Base-by-base conservation (phyloP, 2,888 invertebrate species). In the Orthosia gracilis region DNA sequence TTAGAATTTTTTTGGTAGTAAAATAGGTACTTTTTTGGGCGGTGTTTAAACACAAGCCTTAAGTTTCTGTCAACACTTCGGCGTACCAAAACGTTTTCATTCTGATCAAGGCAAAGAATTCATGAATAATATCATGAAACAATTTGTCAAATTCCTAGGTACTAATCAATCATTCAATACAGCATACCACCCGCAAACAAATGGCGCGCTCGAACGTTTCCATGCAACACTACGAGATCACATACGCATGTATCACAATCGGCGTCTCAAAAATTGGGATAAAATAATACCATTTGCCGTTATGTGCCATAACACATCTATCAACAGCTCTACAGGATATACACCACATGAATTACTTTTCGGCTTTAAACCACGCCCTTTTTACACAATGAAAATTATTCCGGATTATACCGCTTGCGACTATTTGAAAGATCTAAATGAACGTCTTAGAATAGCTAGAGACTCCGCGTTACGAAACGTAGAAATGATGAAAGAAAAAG, bases 21-120 rank as follows among this genome's bases (percentile, higher is more conserved):
- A n/a, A n/a, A n/a, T n/a, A n/a, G n/a, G n/a, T n/a, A n/a, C n/a
- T n/a, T n/a, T n/a, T n/a, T n/a, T n/a, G n/a, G n/a, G n/a, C n/a
- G n/a, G n/a, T n/a, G n/a, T n/a, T n/a, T n/a, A n/a, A n/a, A n/a
- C n/a, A n/a, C n/a, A n/a, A n/a, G n/a, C n/a, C n/a, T n/a, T n/a
- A n/a, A n/a, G n/a, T 23, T 90, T 90, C 64, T 91, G 89, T 50
- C 89, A 90, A 87, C 89, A 91, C 23, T 55, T 15, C 7, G 55
- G 55, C 5, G 55, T 55, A 1, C 55, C 55, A 5, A 55, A 55
- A 23, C 13, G 55, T 2, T 55, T 55, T 23, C 23, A 55, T 23
- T 55, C 55, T 0, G 55, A 55, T 55, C 55, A 55, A 55, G 23
- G 55, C 15, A 15, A 4, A 5, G 55, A 55, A 55, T 55, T 26